phyloP scores from a whole-genome alignment of 2,113 vertebrate species.

The Ptyas mucosa region DNA sequence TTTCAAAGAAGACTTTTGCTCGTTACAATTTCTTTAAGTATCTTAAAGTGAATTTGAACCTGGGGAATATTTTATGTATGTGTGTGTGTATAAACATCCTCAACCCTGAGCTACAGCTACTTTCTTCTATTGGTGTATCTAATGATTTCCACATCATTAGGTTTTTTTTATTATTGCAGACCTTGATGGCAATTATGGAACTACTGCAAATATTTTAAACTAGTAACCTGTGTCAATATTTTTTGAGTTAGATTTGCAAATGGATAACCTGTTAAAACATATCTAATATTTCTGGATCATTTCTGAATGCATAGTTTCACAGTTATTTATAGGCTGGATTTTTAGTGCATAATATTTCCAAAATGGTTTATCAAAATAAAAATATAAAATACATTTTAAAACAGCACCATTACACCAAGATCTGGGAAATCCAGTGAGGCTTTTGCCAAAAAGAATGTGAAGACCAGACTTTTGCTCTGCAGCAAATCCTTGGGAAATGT shows the following conservation, averaged over 20 bases:
- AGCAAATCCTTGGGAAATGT: background rate
- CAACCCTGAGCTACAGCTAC: background rate
- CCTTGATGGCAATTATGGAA: background rate
- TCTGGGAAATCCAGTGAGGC: background rate
- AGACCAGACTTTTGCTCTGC: background rate
- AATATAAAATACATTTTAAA: background rate
- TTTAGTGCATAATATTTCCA: background rate
- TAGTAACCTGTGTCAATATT: background rate
- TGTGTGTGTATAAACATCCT: background rate
- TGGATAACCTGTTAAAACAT: background rate
- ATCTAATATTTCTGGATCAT: background rate
- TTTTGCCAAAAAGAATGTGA: background rate
- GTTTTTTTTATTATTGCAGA: background rate
- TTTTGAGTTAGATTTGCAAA: background rate
- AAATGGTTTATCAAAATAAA: background rate
- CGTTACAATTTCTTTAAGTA: constrained; percentile 8
- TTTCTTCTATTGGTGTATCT: background rate
- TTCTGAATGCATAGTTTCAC: background rate
- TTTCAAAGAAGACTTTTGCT: constrained; percentile 36
- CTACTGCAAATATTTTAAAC: background rate
- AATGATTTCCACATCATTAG: constrained; percentile 24
- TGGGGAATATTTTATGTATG: background rate
- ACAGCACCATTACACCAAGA: background rate
- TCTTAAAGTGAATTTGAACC: constrained; percentile 9
- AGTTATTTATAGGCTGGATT: background rate